Percentiles rank a stretch among this genome's conserved stretches.
Conservation (phyloP, 2,113 vertebrate genomes). For the Morphnarchus princeps region DNA sequence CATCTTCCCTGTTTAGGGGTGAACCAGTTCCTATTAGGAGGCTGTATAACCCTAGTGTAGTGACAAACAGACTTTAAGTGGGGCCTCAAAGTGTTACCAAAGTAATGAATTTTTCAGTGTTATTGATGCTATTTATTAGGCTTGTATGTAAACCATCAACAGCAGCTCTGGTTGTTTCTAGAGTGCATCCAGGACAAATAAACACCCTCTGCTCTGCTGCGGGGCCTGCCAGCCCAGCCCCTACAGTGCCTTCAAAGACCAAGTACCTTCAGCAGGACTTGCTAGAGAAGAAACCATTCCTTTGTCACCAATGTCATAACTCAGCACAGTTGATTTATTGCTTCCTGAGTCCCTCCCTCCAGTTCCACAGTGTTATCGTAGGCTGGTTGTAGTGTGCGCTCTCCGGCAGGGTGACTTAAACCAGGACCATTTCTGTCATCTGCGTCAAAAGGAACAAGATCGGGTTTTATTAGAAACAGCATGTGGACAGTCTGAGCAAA, state of each 20-base stretch:
- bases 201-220: background rate
- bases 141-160: background rate
- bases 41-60: background rate
- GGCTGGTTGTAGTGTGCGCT: background rate
- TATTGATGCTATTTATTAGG: background rate
- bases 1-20: background rate
- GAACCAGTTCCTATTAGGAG: background rate
- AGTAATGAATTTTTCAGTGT: background rate
- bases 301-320: conserved; percentile 62
- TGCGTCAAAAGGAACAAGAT: background rate
- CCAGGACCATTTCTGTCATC: conserved; percentile 37
- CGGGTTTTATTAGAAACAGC: conserved; percentile 45
- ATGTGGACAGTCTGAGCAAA: conserved; percentile 16
- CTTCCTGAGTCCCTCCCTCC: conserved; percentile 40
- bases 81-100: background rate
- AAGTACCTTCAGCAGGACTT: conserved; percentile 8
- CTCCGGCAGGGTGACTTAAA: conserved; percentile 35
- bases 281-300: conserved; percentile 26
- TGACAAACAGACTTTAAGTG: background rate
- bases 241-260: background rate
- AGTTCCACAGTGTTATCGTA: background rate
- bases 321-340: conserved; percentile 50
- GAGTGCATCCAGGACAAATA: background rate
- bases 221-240: background rate
- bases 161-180: background rate